Evolutionary conservation across 2,113 vertebrate species (phyloP), one percentile per base, ranked within the genome.

Genomic region (Salvelinus sp.): DNA sequence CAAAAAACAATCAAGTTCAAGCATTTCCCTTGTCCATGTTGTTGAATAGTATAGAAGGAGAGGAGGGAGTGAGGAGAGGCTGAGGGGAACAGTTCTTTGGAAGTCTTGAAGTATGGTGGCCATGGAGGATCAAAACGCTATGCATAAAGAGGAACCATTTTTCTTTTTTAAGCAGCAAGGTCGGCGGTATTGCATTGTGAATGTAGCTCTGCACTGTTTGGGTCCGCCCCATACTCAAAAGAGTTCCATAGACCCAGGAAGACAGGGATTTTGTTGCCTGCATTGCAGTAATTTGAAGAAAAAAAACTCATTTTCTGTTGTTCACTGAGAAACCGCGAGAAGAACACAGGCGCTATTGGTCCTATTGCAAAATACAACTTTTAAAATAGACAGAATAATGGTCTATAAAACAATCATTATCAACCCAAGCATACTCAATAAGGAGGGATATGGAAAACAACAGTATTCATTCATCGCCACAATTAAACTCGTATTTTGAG

Each of bases 231-330:
- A 66, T 83, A 70, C 65, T 78, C 27, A 22, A 33, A 67, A 67
- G n/a, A 65, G 9, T 73, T 67, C 30, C 50, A 18, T 54, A 27
- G 78, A 73, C 83, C 82, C 80, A 85, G 91, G 91, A 91, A 92
- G 90, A 92, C 90, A 74, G 73, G 73, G 90, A 91, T 91, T 91
- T 89, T 92, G 91, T 93, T 92, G 90, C 87, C 86, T 90, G 88
- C 89, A 76, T 76, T 79, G 84, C 90, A 62, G 58, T 62, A 69
- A 83, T 58, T 47, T 80, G 62, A 76, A 33, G 62, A 44, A 65
- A 33, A 65, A 44, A 65, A 81, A 27, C 25, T 70, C 67, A 70
- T 14, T 64, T 13, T 69, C 47, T 70, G n/a, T 6, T 67, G 73
- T 73, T 67, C 69, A 77, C 76, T 63, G 73, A 77, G 44, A 74